These are phyloP conservation scores for Matsumurasca onukii DNA, from an alignment of 1,140 invertebrate species.

Conservation along the genomic window DNA sequence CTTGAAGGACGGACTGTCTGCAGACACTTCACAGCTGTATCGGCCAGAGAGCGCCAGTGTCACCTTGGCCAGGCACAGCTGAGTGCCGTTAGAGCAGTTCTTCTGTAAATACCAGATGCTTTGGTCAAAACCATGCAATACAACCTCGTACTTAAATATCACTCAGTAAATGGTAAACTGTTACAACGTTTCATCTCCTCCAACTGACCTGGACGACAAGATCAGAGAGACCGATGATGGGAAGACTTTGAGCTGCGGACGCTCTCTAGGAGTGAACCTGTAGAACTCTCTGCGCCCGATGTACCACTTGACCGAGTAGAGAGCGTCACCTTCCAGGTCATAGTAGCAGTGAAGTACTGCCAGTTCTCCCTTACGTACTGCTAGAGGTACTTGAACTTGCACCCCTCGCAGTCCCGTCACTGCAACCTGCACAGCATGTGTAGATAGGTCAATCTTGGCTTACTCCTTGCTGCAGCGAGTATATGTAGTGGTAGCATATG, in stretches of 20 bases:
- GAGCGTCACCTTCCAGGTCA: slow-evolving; percentile 62
- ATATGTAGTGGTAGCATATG: too few species aligned
- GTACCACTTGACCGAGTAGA: slow-evolving; percentile 83
- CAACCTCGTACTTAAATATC: too few species aligned
- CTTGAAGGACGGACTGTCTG: slow-evolving; percentile 83
- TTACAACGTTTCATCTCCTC: too few species aligned
- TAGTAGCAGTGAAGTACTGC: slow-evolving; percentile 62
- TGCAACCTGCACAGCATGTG: too few species aligned
- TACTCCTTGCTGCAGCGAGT: too few species aligned
- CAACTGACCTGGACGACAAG: slow-evolving; percentile 34
- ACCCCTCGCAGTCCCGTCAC: slow-evolving; percentile 55
- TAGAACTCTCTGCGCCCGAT: slow-evolving; percentile 77
- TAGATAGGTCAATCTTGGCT: too few species aligned
- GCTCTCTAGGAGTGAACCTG: slow-evolving; percentile 69
- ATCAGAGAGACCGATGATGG: slow-evolving; percentile 54
- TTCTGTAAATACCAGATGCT: slow-evolving; percentile 52
- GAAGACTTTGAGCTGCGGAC: slow-evolving; percentile 61
- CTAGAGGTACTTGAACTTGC: slow-evolving; percentile 63
- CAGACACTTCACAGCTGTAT: slow-evolving; percentile 81
- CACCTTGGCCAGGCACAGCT: slow-evolving; percentile 57
- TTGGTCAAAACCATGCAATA: not conserved
- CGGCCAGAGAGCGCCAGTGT: slow-evolving; percentile 61
- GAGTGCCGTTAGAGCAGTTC: slow-evolving; percentile 53
- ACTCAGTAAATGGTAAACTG: too few species aligned
- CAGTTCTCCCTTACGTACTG: slow-evolving; percentile 62